A percentile compares a stretch with the other conserved stretches of the same genome.
phyloP scores from a whole-genome alignment of 2,113 vertebrate genomes.

The Circaetus gallicus region DNA sequence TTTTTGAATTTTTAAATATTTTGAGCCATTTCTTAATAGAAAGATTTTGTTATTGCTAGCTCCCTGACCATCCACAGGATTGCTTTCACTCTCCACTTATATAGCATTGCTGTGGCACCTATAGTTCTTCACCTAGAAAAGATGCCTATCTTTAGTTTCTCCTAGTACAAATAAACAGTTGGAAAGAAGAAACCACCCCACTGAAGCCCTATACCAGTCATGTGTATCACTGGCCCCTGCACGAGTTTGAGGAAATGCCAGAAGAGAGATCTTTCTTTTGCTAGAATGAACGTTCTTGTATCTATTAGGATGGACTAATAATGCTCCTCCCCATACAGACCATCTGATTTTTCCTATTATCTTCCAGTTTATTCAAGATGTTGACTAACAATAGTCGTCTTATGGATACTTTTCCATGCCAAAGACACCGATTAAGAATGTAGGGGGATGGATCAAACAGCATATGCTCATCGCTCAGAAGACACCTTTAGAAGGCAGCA shows the following conservation, averaged over 20 bases:
- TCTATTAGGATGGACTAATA: background rate
- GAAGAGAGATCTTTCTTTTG: background rate
- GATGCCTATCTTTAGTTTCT: background rate
- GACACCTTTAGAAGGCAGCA: background rate
- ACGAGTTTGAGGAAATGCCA: background rate
- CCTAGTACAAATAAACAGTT: no score
- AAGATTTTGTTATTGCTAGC: background rate
- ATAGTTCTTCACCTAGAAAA: background rate
- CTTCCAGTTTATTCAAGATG: background rate
- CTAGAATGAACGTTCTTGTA: background rate
- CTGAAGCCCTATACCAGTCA: background rate
- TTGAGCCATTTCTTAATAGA: background rate
- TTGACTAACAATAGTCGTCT: background rate
- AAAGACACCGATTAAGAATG: background rate
- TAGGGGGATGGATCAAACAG: background rate
- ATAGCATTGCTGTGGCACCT: background rate
- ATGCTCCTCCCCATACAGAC: background rate
- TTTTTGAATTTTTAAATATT: background rate
- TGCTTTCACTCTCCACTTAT: background rate
- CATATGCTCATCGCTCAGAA: background rate
- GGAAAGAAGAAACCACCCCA: background rate
- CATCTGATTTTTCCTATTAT: background rate
- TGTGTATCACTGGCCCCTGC: rapidly evolving
- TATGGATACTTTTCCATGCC: background rate
- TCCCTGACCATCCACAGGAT: background rate